Base-by-base conservation (phyloP, 2,888 invertebrate species). In the Leptinotarsa rubiginosa region DNA sequence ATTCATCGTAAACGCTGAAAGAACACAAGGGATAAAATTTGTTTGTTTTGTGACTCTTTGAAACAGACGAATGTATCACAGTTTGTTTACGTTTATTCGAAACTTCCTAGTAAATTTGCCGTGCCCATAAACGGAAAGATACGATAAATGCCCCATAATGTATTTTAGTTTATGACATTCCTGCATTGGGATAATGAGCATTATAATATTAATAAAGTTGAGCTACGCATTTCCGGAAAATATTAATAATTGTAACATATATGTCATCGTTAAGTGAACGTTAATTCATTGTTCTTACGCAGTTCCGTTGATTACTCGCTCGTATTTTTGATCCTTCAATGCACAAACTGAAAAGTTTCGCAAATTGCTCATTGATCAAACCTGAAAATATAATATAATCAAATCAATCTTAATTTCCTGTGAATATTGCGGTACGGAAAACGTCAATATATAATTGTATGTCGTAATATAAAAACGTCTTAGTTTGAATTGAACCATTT, bases 241-340 rank as follows among this genome's bases (percentile, higher is more conserved):
- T 62, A 41, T 62, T 62, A 31, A 15, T 41, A 62, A 62, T 62
- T 62, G 41, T 62, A 41, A 41, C 41, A 12, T 62, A 62, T 62
- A 62, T 62, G 25, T 62, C 62, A 62, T 62, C 62, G 62, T 62
- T 62, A 25, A n/a, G 41, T n/a, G 18, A 31, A 62, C 62, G 31
- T 62, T 31, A 62, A 31, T 62, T 62, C 41, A 31, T 62, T 62
- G 62, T 62, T 31, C 41, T 59, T 3, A 62, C 62, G 62, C 31
- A 62, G 25, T 62, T 62, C 62, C 62, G 62, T 41, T 31, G 31
- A n/a, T 56, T 18, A n/a, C 15, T 16, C 31, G 31, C 62, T 41
- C 4, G 25, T 1, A 62, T 62, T 62, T 62, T 62, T 62, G 62
- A 62, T 31, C 62, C 62, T 62, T 62, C 62, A 31, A 16, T 7